Base-by-base conservation (phyloP, 2,888 invertebrate species). In the Endomychus coccineus region DNA sequence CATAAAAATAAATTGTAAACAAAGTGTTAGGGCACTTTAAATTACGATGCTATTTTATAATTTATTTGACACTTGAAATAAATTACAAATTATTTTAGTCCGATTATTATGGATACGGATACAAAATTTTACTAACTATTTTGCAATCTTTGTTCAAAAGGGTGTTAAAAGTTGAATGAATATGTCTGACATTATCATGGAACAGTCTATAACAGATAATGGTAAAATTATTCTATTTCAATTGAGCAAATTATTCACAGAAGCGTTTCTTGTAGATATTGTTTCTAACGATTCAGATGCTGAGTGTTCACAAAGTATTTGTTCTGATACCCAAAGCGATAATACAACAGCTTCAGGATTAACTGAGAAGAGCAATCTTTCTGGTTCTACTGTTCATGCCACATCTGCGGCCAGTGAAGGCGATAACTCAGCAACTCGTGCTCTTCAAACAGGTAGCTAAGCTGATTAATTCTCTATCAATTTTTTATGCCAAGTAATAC, bases 271-370 rank as follows among this genome's bases (percentile, higher is more conserved):
- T 23, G 5, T 23, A 40, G 40, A 40, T 29, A 16, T 37, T 10
- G 21, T 32, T 10, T 37, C 37, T 6, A 59, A 59, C 44, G 66
- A 66, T 51, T 66, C 66, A 6, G 65, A 65, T 47, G 54, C 58
- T 16, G 64, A 65, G 40, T 59, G 64, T 21, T 62, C 63, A 9
- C 62, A 64, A 34, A 66, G 66, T 47, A 55, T 62, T 11, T 62
- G 65, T 42, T 65, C 66, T 11, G 66, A 65, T 44, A 63, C 62
- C 5, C 63, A 64, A 40, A 65, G 64, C 46, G 64, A 63, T 33
- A 62, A 63, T 40, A 65, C 64, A 29, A 63, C 65, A 27, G 50
- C 62, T 4, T 63, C 64, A 10, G 61, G 58, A 32, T 46, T 56
- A 34, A 64, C 63, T 9, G 65, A 66, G 29, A 64, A 59, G 43